These are phyloP conservation scores for Ochlodes sylvanus DNA, from an alignment of 2,888 invertebrate species.

Conservation along the genomic window DNA sequence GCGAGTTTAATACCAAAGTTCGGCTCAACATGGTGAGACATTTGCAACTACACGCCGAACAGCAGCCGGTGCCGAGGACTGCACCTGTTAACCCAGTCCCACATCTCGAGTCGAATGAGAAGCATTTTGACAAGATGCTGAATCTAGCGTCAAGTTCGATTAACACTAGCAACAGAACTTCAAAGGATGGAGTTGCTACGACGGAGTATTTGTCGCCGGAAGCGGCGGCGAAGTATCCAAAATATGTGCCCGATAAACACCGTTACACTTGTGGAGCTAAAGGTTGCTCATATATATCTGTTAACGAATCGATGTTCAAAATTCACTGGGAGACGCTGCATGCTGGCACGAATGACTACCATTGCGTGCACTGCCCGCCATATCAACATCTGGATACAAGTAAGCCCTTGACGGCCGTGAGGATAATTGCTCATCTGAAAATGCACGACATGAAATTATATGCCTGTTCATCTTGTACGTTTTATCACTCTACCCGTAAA, in stretches of 20 bases:
- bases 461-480: constrained; percentile 89
- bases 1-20: constrained; percentile 89
- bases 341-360: constrained; percentile 83
- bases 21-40: constrained; percentile 90
- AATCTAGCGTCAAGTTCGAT: constrained; percentile 91
- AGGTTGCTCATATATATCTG: constrained; percentile 89
- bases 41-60: constrained; percentile 87
- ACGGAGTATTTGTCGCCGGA: constrained; percentile 52
- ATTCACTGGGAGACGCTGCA: constrained; percentile 90
- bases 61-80: constrained; percentile 86
- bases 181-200: constrained; percentile 43
- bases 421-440: constrained; percentile 89
- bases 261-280: constrained; percentile 90
- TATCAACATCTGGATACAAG: constrained; percentile 78
- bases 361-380: constrained; percentile 90
- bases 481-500: constrained; percentile 86
- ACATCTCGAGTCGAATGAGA: constrained; percentile 90
- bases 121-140: constrained; percentile 94
- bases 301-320: constrained; percentile 89
- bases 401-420: constrained; percentile 81
- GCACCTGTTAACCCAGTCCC: constrained; percentile 94
- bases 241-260: constrained; percentile 79
- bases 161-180: constrained; percentile 54
- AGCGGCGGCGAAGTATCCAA: constrained; percentile 65
- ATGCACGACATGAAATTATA: constrained; percentile 90